Evolutionary conservation across 1,140 invertebrate species (phyloP).

Genomic region (Hesperophylax magnus): DNA sequence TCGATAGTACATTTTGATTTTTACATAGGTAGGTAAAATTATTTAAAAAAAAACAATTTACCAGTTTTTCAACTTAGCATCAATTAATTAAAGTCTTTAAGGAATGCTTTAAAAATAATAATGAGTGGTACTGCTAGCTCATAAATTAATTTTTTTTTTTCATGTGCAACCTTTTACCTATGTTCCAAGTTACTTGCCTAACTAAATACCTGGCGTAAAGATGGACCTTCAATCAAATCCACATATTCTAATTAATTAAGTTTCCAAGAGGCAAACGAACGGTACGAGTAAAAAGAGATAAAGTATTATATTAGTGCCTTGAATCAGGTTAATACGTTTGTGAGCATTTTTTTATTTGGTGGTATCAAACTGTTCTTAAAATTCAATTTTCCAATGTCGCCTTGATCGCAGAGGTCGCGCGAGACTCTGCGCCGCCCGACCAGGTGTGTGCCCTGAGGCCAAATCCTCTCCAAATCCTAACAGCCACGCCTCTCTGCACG

Average conservation of each 20-base stretch:
- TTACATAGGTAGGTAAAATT: too few species aligned
- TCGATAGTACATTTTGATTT: too few species aligned
- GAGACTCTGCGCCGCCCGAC: constrained; percentile 40
- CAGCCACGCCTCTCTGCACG: not conserved
- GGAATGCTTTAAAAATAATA: too few species aligned
- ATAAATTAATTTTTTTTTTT: not conserved
- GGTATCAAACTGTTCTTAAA: not conserved
- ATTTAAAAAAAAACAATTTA: too few species aligned
- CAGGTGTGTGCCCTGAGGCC: constrained; percentile 38
- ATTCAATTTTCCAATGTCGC: not conserved
- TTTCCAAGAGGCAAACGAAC: not conserved
- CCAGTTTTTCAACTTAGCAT: too few species aligned
- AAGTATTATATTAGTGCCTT: too few species aligned
- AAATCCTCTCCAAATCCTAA: constrained; percentile 3
- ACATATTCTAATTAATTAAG: not conserved
- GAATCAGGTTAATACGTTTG: too few species aligned
- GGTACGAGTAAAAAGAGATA: not conserved
- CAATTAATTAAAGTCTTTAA: too few species aligned
- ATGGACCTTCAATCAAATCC: constrained; percentile 34
- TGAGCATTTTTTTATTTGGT: not conserved
- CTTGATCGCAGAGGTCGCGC: constrained; percentile 43
- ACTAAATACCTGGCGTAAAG: not conserved
- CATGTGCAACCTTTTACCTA: not conserved
- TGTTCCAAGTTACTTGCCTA: constrained; percentile 2
- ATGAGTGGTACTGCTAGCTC: too few species aligned